Evolutionary conservation across 23 tunicate genomes (phyloP), one percentile per base, ranked within the genome.

Genomic region (Trididemnum clinides): DNA sequence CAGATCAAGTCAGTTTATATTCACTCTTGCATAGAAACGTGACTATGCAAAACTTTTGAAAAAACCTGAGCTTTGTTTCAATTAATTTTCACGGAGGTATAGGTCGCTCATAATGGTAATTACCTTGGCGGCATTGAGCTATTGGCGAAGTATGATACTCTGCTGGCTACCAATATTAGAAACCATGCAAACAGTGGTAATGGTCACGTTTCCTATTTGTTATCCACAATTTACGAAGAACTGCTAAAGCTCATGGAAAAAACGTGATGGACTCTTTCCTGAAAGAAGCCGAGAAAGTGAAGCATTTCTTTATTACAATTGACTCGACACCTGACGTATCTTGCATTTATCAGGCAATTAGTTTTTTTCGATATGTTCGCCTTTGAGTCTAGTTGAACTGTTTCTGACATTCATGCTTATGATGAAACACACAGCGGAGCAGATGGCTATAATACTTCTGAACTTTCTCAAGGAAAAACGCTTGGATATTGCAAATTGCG

Each of bases 281-380:
- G 25, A 21, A 29, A 50, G 83, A 78, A 51, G 37, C 38, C 5
- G 50, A 78, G 33, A 15, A 15, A 49, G 72, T 71, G 20, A 57
- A 50, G 30, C 35, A 78, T 78, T 78, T 28, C 50, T 49, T 29
- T 28, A 2, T 78, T 22, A 50, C 83, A 6, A 51, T 50, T 29
- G 83, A 78, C 29, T 78, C 83, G 33, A 78, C 83, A 78, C 83
- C 83, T 5, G 83, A 78, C 72, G 23, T 50, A 28, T 28, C 83
- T 50, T 21, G 50, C 50, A 1, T 78, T 28, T 71, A 78, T 33
- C 83, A 78, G 83, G 4, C 50, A 78, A 78, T 29, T 1, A 54
- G 50, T 1, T 71, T 78, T 57, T 50, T 50, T 78, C 30, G 71
- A 34, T 78, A 50, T 35, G 25, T 78, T 49, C 6, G 18, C 19